Evolutionary conservation across 2,797 vertebrate genomes (phyloP), one percentile per base, ranked within the genome.

Genomic region (Mormyrus proboscirostris): DNA sequence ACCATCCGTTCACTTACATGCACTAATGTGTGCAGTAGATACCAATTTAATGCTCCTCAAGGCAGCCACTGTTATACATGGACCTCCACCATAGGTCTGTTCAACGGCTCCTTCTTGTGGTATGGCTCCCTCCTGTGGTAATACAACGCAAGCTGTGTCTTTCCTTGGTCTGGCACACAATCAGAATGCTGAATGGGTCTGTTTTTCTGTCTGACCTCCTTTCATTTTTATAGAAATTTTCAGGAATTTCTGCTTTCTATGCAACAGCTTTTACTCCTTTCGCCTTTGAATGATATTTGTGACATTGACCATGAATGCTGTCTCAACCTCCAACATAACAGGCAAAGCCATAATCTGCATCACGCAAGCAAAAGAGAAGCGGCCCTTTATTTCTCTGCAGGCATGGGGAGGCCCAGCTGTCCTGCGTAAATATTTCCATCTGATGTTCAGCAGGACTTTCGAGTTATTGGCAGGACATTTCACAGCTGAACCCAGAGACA

Each of bases 61-160:
- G 65, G 9, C 62, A 69, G 22, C 62, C 62, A 10, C 62, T 29
- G 25, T 12, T 69, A 29, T 69, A 29, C 62, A 29, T 33, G 25
- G 62, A 12, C 62, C 9, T 69, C 59, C 59, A 65, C 59, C 59
- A 65, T 29, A 65, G 22, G 8, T 65, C n/a, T 65, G 59, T 65
- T 33, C 25, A 69, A 12, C 14, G 62, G 25, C n/a, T 62, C 59
- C 59, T 62, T 62, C 59, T 62, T 62, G 59, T 62, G 59, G 59
- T 62, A 90, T 47, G 89, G 89, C 90, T 89, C 92, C 92, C 92
- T 92, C 92, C 92, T 91, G 92, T 93, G 92, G 92, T 79, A 55
- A 89, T 55, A 89, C 73, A 12, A 10, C 1, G 62, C 55, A 85
- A 47, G 51, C 41, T 53, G 29, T 5, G 14, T 62, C 16, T 44